Conservation (phyloP, 2,113 vertebrate genomes). For the Monarcha castaneiventris region DNA sequence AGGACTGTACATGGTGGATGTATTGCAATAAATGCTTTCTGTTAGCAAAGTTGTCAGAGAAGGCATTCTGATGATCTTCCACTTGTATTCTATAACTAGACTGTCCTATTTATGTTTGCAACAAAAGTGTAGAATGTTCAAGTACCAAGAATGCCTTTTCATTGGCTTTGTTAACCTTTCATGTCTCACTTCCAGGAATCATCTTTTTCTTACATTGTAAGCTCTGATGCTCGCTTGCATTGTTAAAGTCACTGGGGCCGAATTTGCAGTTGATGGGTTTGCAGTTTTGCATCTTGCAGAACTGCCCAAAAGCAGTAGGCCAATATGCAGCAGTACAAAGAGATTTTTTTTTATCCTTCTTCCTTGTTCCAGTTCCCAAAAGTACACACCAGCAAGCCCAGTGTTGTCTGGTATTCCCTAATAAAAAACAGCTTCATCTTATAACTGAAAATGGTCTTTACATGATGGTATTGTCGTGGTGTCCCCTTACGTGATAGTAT, state of each 20-base stretch:
- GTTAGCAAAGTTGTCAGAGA: neutral
- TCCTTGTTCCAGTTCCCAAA: neutral
- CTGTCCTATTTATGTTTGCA: neutral
- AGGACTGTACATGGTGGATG: neutral
- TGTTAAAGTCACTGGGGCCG: neutral
- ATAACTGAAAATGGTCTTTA: neutral
- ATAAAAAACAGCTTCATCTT: neutral
- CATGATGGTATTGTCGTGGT: accelerated
- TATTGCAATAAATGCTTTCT: neutral
- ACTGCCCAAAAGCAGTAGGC: neutral
- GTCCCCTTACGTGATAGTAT: neutral
- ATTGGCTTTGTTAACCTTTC: neutral
- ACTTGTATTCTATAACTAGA: neutral
- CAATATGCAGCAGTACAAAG: neutral
- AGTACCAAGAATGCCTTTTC: neutral
- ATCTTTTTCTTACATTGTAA: neutral
- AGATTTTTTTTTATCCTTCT: neutral
- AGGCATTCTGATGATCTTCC: neutral
- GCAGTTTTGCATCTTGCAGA: neutral
- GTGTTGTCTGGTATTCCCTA: neutral
- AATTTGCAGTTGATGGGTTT: neutral
- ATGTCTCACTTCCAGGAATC: neutral
- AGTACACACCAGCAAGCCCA: neutral
- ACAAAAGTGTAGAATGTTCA: neutral
- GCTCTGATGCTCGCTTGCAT: neutral